Evolutionary conservation across 2,797 vertebrate species (phyloP).

Genomic region (Cynodonichthys magdalenae): DNA sequence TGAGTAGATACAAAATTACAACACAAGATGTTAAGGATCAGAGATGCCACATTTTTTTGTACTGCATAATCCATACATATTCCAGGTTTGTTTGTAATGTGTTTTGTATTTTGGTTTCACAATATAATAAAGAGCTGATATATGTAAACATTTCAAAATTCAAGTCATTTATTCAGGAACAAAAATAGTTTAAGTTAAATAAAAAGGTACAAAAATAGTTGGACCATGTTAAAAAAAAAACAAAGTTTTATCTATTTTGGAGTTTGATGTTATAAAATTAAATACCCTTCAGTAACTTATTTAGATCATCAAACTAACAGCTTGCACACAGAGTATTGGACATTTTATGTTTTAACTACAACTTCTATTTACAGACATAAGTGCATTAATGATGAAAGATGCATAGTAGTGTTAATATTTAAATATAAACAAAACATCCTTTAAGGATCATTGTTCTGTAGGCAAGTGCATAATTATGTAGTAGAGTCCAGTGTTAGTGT

Average conservation of each 20-base stretch:
- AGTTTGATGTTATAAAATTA: conserved; percentile 15
- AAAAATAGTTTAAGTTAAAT: conserved; percentile 10
- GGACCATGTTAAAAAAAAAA: background rate
- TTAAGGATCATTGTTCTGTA: conserved; percentile 49
- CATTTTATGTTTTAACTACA: conserved; percentile 46
- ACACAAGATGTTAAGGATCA: background rate
- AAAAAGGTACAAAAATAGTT: conserved; percentile 30
- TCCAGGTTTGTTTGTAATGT: conserved; percentile 9
- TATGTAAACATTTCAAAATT: conserved; percentile 20
- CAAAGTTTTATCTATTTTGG: background rate
- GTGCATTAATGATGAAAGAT: conserved; percentile 46
- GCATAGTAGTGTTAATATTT: conserved; percentile 54
- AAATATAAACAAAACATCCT: conserved; percentile 55
- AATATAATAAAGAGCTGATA: conserved; percentile 41
- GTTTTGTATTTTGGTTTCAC: conserved; percentile 35
- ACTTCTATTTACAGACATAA: conserved; percentile 44
- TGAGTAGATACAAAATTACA: background rate
- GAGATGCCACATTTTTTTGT: conserved; percentile 20
- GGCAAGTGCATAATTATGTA: conserved; percentile 25
- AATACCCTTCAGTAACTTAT: conserved; percentile 17
- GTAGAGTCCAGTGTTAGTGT: conserved; percentile 40
- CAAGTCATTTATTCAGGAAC: conserved; percentile 35
- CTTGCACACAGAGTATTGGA: conserved; percentile 18
- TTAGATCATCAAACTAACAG: conserved; percentile 6
- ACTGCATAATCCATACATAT: conserved; percentile 14